Base-by-base conservation (phyloP, 2,888 invertebrate species). In the Harpalus rubripes region DNA sequence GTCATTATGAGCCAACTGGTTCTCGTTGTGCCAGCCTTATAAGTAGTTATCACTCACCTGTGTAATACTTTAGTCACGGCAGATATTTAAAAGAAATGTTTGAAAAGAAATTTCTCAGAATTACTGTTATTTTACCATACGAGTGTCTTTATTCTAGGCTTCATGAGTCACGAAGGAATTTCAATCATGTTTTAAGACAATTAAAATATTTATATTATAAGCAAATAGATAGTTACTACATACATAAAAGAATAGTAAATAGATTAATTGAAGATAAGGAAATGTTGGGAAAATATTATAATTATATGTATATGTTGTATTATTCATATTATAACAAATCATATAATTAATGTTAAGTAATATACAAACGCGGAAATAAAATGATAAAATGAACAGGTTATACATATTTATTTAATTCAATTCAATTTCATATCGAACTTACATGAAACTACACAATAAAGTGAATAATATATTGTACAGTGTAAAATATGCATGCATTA, bases 81-180 rank as follows among this genome's bases (percentile, higher is more conserved):
- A 68, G 68, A 68, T 68, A 68, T 15, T 68, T 68, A 39, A 68
- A 68, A 7, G 12, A 63, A 63, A 22, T 63, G 22, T 63, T 22
- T 63, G 22, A 68, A 39, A 39, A 68, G 68, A 68, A 10, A 68
- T 68, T 68, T 68, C 68, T 39, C n/a, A 4, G 15, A 68, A 68
- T 63, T 61, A 61, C 16, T 61, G 15, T 61, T 61, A 61, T 22
- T 63, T 63, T 26, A 63, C 7, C 44, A 52, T 52, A 52, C 44
- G 32, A 52, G 44, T 52, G 44, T 52, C 44, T 52, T 52, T 52
- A 52, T 52, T 52, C 44, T 52, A 12, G 44, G 44, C 44, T 52
- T 32, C 10, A 52, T 52, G 44, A 52, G 44, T 52, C 44, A 52
- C 44, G 44, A 52, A 52, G 10, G 44, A 52, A 52, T 52, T 52